Evolutionary conservation across 2,797 vertebrate species (phyloP), one percentile per base, ranked within the genome.

Genomic region (Picus viridis): DNA sequence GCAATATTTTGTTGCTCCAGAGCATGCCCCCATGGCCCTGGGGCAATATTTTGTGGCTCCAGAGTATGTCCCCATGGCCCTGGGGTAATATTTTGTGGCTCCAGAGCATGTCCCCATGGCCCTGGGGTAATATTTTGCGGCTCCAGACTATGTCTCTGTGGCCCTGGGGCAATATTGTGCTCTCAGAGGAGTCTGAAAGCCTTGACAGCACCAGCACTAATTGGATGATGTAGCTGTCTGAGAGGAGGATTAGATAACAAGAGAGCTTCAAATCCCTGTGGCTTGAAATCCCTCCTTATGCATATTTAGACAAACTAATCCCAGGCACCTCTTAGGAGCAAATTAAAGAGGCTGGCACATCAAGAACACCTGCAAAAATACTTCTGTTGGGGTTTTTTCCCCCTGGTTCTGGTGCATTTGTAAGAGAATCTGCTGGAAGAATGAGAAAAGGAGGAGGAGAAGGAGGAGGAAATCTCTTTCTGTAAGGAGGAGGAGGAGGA

Each of bases 221-320:
- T 51, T 90, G 69, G 59, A 63, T 75, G 63, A 61, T 81, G 47
- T 67, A 80, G 43, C 73, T 88, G 81, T 86, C 85, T 72, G 73
- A 90, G n/a, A 67, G 34, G 34, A 80, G 18, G 63, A 92, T 94
- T 96, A 87, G 43, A 67, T 70, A 86, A 57, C 72, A 88, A 68
- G 54, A 89, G 5, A 75, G 12, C 17, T 54, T 91, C 72, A 88
- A 94, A 90, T 80, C 74, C 64, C 45, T 73, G 10, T 62, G 65
- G 32, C 24, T 80, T 88, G 27, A 86, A 93, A 84, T 75, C 47
- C 45, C 34, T 89, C 15, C 6, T 87, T 75, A 67, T 36, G 30
- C 34, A 67, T 83, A 90, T 85, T 94, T 87, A 94, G 78, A 64
- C 63, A 90, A 90, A 81, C 16, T 62, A 90, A 86, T 76, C 49